These are phyloP conservation scores for Molossus molossus DNA, from an alignment of 2,797 vertebrate species.

Conservation along the genomic window DNA sequence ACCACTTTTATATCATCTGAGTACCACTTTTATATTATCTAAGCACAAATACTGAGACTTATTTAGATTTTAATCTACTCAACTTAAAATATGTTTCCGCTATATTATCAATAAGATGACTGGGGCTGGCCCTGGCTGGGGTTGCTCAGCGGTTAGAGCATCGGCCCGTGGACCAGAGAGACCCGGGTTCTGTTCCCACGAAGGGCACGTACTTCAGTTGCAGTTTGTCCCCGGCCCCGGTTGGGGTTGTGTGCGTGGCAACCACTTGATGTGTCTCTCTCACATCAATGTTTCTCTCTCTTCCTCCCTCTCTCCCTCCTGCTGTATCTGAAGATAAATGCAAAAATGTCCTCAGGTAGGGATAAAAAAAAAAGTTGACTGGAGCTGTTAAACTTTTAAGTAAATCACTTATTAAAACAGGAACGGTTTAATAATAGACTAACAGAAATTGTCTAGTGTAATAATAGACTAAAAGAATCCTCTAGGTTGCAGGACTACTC, in stretches of 20 bases:
- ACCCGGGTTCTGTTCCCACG: too few species aligned
- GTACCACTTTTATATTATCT: not conserved
- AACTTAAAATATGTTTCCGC: constrained; percentile 56
- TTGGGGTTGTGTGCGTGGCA: too few species aligned
- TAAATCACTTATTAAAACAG: constrained; percentile 50
- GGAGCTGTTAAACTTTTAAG: not conserved
- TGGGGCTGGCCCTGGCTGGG: not conserved
- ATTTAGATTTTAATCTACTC: constrained; percentile 41
- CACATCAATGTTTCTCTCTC: too few species aligned
- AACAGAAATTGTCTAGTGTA: constrained; percentile 38
- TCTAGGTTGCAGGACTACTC: not conserved
- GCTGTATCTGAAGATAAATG: too few species aligned
- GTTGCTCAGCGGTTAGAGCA: too few species aligned
- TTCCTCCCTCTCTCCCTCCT: too few species aligned
- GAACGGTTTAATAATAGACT: not conserved
- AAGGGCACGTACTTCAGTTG: too few species aligned
- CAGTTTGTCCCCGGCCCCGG: too few species aligned
- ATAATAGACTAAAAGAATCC: not conserved
- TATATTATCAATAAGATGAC: constrained; percentile 58
- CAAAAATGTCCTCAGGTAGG: too few species aligned
- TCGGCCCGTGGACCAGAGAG: too few species aligned
- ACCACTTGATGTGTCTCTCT: too few species aligned
- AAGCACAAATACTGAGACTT: constrained; percentile 42
- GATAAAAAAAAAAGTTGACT: constrained; percentile 8
- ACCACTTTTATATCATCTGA: not conserved